Evolutionary conservation across 2,113 vertebrate species (phyloP).

Genomic region (Ramphastos sulfuratus): DNA sequence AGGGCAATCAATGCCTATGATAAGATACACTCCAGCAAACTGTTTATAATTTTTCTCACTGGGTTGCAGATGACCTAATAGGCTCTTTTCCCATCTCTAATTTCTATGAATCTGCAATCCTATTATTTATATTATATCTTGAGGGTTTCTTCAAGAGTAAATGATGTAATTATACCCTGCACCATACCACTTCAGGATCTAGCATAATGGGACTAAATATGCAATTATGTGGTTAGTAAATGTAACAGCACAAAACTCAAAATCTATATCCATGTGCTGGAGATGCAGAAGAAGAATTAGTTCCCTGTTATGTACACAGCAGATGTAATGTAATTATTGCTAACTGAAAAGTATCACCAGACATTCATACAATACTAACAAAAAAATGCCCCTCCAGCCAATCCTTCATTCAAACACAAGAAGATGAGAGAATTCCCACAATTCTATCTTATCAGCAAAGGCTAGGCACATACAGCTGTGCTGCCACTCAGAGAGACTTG

Average conservation of each 20-base stretch:
- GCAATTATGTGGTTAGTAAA: conserved; percentile 34
- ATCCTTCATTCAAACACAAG: conserved; percentile 6
- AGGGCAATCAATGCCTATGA: conserved; percentile 6
- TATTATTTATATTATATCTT: conserved; percentile 67
- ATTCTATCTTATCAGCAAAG: conserved; percentile 16
- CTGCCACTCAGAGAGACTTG: no score
- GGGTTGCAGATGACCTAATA: conserved; percentile 51
- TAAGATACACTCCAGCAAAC: conserved; percentile 40
- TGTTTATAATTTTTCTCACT: conserved; percentile 40
- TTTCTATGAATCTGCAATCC: conserved; percentile 64
- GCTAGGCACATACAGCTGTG: neutral
- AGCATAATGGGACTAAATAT: conserved; percentile 9
- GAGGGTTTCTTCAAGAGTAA: conserved; percentile 52
- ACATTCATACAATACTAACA: neutral
- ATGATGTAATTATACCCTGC: conserved; percentile 54
- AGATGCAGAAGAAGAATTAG: neutral
- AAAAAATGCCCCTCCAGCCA: conserved; percentile 39
- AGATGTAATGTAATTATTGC: conserved; percentile 67
- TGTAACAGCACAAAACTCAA: conserved; percentile 18
- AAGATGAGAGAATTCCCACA: conserved; percentile 23
- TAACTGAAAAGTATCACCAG: conserved; percentile 32
- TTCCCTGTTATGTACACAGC: conserved; percentile 33
- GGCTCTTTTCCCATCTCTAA: conserved; percentile 59
- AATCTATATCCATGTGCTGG: conserved; percentile 1
- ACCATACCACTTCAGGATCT: conserved; percentile 24